phyloP scores from a whole-genome alignment of 2,113 vertebrate species.

The Falco punctatus region DNA sequence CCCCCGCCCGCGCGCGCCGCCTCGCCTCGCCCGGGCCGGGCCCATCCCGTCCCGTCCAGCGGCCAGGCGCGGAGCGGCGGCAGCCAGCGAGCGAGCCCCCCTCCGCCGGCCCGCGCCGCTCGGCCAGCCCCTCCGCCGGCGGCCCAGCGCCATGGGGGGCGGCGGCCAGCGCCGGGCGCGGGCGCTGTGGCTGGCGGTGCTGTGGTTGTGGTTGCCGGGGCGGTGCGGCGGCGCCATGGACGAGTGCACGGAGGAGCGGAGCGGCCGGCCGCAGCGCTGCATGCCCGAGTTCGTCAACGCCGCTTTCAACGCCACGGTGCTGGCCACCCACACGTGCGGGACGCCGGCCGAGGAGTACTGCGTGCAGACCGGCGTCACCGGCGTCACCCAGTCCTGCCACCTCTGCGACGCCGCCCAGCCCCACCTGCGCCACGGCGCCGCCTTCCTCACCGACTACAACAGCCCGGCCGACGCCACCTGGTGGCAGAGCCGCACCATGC shows the following conservation, averaged over 20 bases:
- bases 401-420: slow-evolving; percentile 90
- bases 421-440: slow-evolving; percentile 87
- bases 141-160: neutral
- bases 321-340: slow-evolving; percentile 95
- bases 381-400: slow-evolving; percentile 98
- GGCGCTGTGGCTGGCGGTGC: slow-evolving; percentile 30
- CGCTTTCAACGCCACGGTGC: slow-evolving; percentile 94
- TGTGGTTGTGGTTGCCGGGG: slow-evolving; percentile 56
- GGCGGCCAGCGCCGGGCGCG: neutral
- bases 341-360: slow-evolving; percentile 96
- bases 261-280: slow-evolving; percentile 86
- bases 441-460: slow-evolving; percentile 97
- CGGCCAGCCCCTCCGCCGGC: neutral
- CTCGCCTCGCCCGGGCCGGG: neutral
- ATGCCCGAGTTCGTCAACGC: slow-evolving; percentile 99
- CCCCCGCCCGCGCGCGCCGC: neutral
- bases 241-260: slow-evolving; percentile 84
- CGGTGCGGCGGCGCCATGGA: slow-evolving; percentile 85
- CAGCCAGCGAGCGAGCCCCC: neutral
- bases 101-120: neutral
- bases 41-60: neutral
- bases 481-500: slow-evolving; percentile 99
- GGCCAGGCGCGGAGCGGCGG: neutral
- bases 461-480: slow-evolving; percentile 96
- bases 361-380: slow-evolving; percentile 97